Percentiles rank a stretch among this genome's conserved stretches.
Evolutionary conservation across 1,140 invertebrate genomes (phyloP).

Genomic region (Temnothorax curvispinosus): DNA sequence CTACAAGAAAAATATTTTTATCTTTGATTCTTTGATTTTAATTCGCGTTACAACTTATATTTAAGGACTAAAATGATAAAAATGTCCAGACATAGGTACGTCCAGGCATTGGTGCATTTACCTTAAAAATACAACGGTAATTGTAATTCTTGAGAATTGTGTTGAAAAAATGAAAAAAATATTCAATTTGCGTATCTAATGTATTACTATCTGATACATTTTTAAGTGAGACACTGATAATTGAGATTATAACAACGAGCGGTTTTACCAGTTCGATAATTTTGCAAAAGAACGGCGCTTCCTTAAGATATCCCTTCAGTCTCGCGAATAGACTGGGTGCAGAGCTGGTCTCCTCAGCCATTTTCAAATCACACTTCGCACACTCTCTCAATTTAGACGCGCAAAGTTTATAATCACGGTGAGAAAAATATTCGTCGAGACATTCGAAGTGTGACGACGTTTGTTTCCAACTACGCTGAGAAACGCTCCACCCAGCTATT

Average conservation of each 20-base stretch:
- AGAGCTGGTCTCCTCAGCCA: constrained; percentile 59
- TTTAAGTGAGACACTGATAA: background rate
- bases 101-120: no score
- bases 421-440: constrained; percentile 7
- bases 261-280: constrained; percentile 73
- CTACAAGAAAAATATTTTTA: no score
- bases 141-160: no score
- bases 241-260: background rate
- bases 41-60: no score
- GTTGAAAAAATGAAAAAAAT: no score
- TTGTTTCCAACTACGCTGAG: constrained; percentile 43
- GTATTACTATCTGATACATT: background rate
- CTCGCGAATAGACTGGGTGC: constrained; percentile 29
- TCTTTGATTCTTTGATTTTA: no score
- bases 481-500: constrained; percentile 32
- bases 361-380: constrained; percentile 43
- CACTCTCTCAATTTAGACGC: background rate
- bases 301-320: constrained; percentile 64
- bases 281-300: constrained; percentile 74
- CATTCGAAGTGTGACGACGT: background rate
- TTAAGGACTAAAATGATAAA: no score
- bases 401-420: background rate
- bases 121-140: no score
- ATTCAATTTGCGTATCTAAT: no score
- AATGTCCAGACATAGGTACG: no score